Evolutionary conservation across 2,888 invertebrate genomes (phyloP).

Genomic region (Meiosimyza decipiens): DNA sequence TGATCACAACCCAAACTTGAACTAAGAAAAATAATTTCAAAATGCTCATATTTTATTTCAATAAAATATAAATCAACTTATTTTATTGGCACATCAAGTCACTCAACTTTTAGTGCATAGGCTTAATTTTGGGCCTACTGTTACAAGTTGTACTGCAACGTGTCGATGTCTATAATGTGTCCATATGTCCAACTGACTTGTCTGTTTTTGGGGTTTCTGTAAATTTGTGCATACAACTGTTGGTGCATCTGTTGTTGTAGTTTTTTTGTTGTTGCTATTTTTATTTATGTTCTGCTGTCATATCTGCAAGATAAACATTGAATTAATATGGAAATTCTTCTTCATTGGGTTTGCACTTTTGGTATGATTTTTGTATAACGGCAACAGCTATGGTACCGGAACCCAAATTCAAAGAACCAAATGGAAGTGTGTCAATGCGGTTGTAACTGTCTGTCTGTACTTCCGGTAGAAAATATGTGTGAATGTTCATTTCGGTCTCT

Average conservation of each 20-base stretch:
- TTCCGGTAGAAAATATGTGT: background rate
- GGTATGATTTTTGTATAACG: background rate
- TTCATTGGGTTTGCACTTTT: background rate
- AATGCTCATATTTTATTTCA: too few relatives aligned
- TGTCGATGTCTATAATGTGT: background rate
- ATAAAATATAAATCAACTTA: too few relatives aligned
- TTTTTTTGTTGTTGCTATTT: slow-evolving; percentile 21
- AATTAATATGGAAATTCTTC: slow-evolving; percentile 47
- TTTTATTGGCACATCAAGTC: too few relatives aligned
- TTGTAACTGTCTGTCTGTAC: slow-evolving; percentile 10
- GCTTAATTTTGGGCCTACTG: too few relatives aligned
- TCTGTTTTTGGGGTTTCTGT: background rate
- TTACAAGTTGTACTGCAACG: background rate
- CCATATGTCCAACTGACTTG: background rate
- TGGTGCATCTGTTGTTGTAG: slow-evolving; percentile 31
- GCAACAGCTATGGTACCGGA: background rate
- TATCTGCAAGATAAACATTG: slow-evolving; percentile 47
- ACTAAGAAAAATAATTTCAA: too few relatives aligned
- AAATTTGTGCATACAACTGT: too few relatives aligned
- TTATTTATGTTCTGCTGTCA: slow-evolving; percentile 41
- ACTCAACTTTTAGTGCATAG: too few relatives aligned
- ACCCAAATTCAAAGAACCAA: slow-evolving; percentile 15
- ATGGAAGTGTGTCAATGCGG: slow-evolving; percentile 33
- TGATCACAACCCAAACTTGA: too few relatives aligned
- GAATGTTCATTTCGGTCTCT: background rate